Conservation (phyloP, 2,797 vertebrate species). For the Molossus alvarezi region DNA sequence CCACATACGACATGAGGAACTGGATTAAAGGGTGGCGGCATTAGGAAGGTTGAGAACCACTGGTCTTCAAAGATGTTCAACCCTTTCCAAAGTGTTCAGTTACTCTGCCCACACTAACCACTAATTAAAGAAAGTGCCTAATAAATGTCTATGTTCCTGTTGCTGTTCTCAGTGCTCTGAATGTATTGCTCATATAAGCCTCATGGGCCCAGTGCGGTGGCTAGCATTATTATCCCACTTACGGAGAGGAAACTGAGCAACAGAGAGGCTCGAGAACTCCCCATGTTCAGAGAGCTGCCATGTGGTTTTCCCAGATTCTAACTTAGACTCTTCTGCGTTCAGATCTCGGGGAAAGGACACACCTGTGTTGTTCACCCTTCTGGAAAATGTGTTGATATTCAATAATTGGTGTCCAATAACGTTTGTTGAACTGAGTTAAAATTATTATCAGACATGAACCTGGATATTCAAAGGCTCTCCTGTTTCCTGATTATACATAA, state of each 20-base stretch:
- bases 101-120: neutral
- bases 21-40: too few species aligned
- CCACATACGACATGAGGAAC: too few species aligned
- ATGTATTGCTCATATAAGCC: neutral
- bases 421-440: neutral
- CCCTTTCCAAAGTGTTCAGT: conserved; percentile 1
- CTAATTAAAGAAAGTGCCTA: conserved; percentile 29
- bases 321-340: neutral
- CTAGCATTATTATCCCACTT: neutral
- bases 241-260: neutral
- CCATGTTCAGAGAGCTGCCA: neutral
- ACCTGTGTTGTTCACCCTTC: neutral
- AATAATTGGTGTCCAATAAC: neutral
- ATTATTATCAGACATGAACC: neutral
- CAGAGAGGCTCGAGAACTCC: neutral
- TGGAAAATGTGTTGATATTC: neutral
- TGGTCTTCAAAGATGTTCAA: conserved; percentile 49
- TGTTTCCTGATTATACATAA: neutral
- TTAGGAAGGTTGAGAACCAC: too few species aligned
- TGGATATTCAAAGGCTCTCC: neutral
- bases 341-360: conserved; percentile 12
- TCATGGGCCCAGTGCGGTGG: neutral
- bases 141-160: neutral
- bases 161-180: neutral
- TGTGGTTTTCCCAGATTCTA: neutral